phyloP scores from a whole-genome alignment of 1,140 invertebrate genomes.

The Hirudo medicinalis region DNA sequence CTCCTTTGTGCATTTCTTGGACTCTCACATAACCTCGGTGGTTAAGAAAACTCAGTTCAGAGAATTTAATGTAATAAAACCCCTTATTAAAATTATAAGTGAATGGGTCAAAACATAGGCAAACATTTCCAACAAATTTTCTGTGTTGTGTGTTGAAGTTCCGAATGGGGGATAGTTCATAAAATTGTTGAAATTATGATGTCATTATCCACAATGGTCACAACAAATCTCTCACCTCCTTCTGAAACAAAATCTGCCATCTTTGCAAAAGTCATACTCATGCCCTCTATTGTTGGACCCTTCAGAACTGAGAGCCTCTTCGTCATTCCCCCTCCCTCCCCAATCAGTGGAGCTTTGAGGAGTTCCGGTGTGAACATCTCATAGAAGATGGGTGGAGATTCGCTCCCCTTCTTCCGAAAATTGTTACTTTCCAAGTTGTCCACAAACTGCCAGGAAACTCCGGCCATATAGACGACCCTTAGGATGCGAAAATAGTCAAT shows the following conservation, averaged over 20 bases:
- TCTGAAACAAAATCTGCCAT: background rate
- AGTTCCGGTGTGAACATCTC: constrained; percentile 20
- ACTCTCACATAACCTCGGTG: no score
- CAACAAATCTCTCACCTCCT: background rate
- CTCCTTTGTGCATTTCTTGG: no score
- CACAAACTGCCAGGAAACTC: background rate
- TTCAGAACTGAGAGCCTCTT: background rate
- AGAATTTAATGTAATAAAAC: no score
- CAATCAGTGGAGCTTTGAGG: background rate
- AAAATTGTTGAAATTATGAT: no score
- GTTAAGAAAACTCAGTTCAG: no score
- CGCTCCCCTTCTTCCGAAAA: background rate
- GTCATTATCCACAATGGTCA: background rate
- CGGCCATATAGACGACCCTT: constrained; percentile 12
- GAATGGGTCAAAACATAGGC: no score
- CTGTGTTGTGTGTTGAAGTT: no score
- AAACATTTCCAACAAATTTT: no score
- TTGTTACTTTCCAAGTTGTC: background rate
- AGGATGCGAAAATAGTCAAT: constrained; percentile 21
- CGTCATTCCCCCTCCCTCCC: background rate
- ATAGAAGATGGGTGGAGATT: constrained; percentile 13
- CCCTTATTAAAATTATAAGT: no score
- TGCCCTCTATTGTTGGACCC: background rate
- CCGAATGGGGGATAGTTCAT: no score
- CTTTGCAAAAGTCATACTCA: constrained; percentile 1